phyloP scores from a whole-genome alignment of 1,140 invertebrate genomes.

The Drusus annulatus region DNA sequence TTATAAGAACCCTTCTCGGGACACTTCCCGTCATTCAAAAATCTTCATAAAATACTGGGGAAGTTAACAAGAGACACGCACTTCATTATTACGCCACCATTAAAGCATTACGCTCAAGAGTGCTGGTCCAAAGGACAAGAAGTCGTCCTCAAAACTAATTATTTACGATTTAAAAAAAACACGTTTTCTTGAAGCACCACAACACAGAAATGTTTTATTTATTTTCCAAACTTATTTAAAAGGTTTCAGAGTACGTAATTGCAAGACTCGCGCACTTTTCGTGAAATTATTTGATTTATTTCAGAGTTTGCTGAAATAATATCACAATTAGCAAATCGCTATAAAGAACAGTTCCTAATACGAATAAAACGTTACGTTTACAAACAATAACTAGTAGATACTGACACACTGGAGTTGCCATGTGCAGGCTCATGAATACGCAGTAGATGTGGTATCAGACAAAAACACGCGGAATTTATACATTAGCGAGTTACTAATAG shows the following conservation, averaged over 20 bases:
- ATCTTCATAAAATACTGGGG: constrained; percentile 13
- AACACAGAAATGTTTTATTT: no score
- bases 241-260: no score
- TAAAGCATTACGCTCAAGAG: constrained; percentile 4
- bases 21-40: constrained; percentile 37
- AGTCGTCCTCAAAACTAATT: no score
- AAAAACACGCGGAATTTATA: constrained; percentile 34
- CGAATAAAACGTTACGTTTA: no score
- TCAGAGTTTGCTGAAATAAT: background rate
- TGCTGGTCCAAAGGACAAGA: background rate
- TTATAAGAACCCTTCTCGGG: constrained; percentile 37
- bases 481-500: constrained; percentile 5
- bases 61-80: constrained; percentile 33
- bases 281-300: no score
- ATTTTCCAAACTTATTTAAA: no score
- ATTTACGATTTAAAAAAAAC: no score
- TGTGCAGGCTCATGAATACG: constrained; percentile 18
- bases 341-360: background rate
- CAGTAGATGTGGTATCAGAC: background rate
- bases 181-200: no score
- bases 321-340: constrained; percentile 4
- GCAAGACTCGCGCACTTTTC: no score
- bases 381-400: background rate
- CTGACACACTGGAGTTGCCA: background rate
- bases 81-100: constrained; percentile 20